Evolutionary conservation across 2,888 invertebrate genomes (phyloP).

Genomic region (Laothoe populi): DNA sequence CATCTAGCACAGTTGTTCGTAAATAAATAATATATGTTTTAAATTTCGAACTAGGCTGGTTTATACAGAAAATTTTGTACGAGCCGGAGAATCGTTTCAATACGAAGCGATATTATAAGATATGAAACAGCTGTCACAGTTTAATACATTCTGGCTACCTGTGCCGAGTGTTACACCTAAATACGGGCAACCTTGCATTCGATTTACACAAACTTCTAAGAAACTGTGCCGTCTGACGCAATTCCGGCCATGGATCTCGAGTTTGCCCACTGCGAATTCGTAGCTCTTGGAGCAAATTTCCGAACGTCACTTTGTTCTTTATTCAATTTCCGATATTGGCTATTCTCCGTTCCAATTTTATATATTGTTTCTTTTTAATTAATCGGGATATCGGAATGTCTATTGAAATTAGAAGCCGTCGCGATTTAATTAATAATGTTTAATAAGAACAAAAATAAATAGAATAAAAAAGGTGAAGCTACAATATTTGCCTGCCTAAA

Average conservation of each 20-base stretch:
- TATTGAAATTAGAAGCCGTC: constrained; percentile 45
- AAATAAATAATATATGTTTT: constrained; percentile 17
- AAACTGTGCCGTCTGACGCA: constrained; percentile 76
- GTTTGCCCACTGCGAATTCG: constrained; percentile 66
- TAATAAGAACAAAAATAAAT: constrained; percentile 46
- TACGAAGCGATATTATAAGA: constrained; percentile 15
- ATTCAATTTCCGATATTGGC: constrained; percentile 82
- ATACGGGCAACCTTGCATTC: constrained; percentile 64
- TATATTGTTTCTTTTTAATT: constrained; percentile 55
- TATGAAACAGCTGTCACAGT: constrained; percentile 24
- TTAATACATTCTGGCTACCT: constrained; percentile 18
- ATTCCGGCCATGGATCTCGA: constrained; percentile 80
- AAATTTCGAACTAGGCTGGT: not conserved
- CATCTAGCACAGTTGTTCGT: not conserved
- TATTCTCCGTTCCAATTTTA: constrained; percentile 62
- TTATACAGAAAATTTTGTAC: not conserved
- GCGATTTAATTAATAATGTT: constrained; percentile 54
- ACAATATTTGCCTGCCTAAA: constrained; percentile 49
- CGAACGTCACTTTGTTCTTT: constrained; percentile 83
- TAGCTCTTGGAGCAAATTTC: constrained; percentile 81
- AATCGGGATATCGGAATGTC: constrained; percentile 38
- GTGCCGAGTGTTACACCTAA: constrained; percentile 57
- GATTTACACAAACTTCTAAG: constrained; percentile 75
- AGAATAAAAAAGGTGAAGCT: constrained; percentile 44
- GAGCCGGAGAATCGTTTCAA: not conserved